A percentile compares a stretch with the other conserved stretches of the same genome.
Conservation (phyloP, 1,140 invertebrate genomes). For the Drosophila simulans region DNA sequence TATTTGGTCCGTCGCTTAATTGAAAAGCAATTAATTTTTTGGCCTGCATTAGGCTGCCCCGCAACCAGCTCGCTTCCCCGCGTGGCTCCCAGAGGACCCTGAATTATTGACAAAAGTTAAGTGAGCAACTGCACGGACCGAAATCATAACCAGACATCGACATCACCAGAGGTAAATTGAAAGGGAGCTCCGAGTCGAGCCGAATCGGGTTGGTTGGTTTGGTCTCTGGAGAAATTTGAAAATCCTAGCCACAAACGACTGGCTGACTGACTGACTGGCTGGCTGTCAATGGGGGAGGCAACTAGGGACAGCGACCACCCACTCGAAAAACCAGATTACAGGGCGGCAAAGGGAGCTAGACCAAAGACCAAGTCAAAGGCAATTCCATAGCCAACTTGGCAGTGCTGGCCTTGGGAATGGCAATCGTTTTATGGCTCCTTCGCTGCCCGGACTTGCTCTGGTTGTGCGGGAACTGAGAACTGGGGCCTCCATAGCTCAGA, state of each 20-base stretch:
- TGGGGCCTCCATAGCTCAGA: constrained; percentile 51
- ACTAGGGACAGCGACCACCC: neutral
- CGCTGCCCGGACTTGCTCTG: constrained; percentile 13
- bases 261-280: constrained; percentile 24
- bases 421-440: constrained; percentile 71
- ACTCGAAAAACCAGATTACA: constrained; percentile 49
- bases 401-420: constrained; percentile 54
- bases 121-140: constrained; percentile 35
- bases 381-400: constrained; percentile 18
- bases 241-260: constrained; percentile 55
- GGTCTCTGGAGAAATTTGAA: constrained; percentile 73
- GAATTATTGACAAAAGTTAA: constrained; percentile 58
- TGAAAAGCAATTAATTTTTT: constrained; percentile 80
- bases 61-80: neutral
- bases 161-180: constrained; percentile 50
- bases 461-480: constrained; percentile 1
- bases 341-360: constrained; percentile 39
- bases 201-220: neutral
- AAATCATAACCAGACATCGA: constrained; percentile 44
- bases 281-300: constrained; percentile 50
- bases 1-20: constrained; percentile 51
- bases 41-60: constrained; percentile 31
- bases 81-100: constrained; percentile 25
- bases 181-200: constrained; percentile 42
- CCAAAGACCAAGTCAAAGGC: constrained; percentile 44